Percentiles rank a stretch among this genome's conserved stretches.
Conservation (phyloP, 1,140 invertebrate species). For the Calosoma granatense region DNA sequence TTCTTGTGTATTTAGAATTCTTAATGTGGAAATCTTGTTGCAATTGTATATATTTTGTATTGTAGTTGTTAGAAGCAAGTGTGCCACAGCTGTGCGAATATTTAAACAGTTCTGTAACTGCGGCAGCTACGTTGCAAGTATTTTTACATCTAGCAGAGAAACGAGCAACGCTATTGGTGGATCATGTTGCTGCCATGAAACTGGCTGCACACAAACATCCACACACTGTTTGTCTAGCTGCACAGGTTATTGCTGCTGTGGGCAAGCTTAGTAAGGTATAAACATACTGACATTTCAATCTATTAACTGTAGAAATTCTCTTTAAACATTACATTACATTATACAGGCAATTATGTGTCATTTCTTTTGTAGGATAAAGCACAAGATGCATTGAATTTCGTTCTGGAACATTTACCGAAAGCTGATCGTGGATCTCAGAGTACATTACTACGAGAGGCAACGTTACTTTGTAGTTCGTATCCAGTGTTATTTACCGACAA, state of each 20-base stretch:
- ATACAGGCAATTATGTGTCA: neutral
- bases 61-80: constrained; percentile 60
- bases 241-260: constrained; percentile 52
- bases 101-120: constrained; percentile 44
- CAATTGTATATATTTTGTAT: constrained; percentile 26
- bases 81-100: constrained; percentile 69
- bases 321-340: too few relatives aligned
- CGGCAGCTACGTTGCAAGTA: constrained; percentile 59
- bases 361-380: constrained; percentile 49
- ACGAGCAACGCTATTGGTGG: constrained; percentile 51
- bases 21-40: neutral
- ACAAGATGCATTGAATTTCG: constrained; percentile 67
- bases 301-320: too few relatives aligned
- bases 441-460: constrained; percentile 62
- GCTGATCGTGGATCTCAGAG: constrained; percentile 59
- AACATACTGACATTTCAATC: too few relatives aligned
- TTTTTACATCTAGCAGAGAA: constrained; percentile 63
- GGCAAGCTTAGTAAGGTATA: constrained; percentile 51
- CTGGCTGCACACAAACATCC: constrained; percentile 56
- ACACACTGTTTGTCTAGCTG: constrained; percentile 50
- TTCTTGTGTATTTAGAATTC: constrained; percentile 15
- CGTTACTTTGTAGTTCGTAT: constrained; percentile 62
- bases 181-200: constrained; percentile 57
- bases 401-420: constrained; percentile 58
- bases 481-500: constrained; percentile 67